Evolutionary conservation across 1,140 invertebrate species (phyloP).

Genomic region (Trichonephila inaurata): DNA sequence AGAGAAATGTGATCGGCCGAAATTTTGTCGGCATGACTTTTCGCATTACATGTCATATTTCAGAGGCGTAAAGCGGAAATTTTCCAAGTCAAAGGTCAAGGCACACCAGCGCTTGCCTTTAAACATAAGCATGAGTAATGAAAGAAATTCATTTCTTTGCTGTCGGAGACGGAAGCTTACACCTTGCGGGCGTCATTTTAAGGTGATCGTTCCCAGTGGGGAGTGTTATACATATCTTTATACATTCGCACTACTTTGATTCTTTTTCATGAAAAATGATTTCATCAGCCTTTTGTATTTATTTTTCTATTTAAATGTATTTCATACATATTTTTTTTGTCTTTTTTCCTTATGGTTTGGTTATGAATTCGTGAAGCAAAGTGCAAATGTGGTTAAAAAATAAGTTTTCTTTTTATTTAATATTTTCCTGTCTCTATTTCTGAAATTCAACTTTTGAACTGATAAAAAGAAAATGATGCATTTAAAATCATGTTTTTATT

Average conservation of each 20-base stretch:
- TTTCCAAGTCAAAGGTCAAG: constrained; percentile 60
- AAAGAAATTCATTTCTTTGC: constrained; percentile 27
- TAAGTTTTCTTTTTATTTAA: too few species aligned
- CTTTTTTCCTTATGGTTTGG: too few species aligned
- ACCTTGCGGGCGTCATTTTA: not conserved
- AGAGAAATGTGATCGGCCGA: constrained; percentile 56
- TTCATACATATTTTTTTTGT: too few species aligned
- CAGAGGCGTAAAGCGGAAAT: constrained; percentile 59
- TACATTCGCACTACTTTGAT: not conserved
- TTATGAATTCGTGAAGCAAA: too few species aligned
- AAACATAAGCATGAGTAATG: constrained; percentile 55
- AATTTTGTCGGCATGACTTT: constrained; percentile 56
- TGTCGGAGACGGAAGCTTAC: not conserved
- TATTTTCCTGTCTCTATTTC: too few species aligned
- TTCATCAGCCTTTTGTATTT: not conserved
- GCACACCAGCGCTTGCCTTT: constrained; percentile 3
- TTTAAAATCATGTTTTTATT: too few species aligned
- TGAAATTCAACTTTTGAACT: too few species aligned
- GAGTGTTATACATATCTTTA: not conserved
- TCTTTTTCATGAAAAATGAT: not conserved
- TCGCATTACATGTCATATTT: constrained; percentile 64
- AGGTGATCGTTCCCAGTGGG: not conserved
- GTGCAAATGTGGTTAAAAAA: too few species aligned
- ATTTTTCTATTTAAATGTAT: too few species aligned
- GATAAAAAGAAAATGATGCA: too few species aligned